phyloP scores from a whole-genome alignment of 2,113 vertebrate species.

The Tyrannus savana region DNA sequence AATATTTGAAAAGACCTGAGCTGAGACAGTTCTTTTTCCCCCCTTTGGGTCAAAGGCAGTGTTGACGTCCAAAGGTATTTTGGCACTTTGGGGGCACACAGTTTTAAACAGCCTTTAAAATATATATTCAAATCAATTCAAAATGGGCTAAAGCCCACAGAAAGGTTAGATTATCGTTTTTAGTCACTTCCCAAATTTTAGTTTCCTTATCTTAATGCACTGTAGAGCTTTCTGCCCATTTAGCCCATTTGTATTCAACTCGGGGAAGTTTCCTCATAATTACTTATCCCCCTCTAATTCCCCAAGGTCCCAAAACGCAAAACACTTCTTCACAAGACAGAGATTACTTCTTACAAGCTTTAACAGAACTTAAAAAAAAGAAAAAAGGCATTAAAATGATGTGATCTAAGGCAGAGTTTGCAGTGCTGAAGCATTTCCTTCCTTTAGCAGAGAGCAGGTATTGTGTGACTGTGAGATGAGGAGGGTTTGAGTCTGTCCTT shows the following conservation, averaged over 20 bases:
- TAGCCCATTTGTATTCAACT: conserved; percentile 53
- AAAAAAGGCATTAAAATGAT: conserved; percentile 25
- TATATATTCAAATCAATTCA: conserved; percentile 56
- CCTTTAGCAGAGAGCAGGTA: not conserved
- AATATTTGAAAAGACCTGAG: conserved; percentile 50
- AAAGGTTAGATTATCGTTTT: conserved; percentile 32
- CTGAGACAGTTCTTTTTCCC: not conserved
- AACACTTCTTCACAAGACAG: conserved; percentile 56
- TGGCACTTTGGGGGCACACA: conserved; percentile 16
- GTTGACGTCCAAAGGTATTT: conserved; percentile 41
- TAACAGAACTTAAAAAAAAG: not conserved
- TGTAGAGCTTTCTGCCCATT: conserved; percentile 31
- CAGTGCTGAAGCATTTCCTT: not conserved
- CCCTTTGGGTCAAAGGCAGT: conserved; percentile 35
- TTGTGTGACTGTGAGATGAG: not conserved
- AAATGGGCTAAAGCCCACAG: conserved; percentile 19
- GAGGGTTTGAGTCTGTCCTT: not conserved
- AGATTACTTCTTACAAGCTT: conserved; percentile 54
- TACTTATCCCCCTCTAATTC: conserved; percentile 60
- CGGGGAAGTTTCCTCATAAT: conserved; percentile 59
- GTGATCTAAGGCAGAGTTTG: conserved; percentile 26
- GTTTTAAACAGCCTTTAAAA: conserved; percentile 34
- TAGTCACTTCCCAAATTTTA: not conserved
- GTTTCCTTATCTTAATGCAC: conserved; percentile 60
- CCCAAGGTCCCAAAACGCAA: conserved; percentile 59